Evolutionary conservation across 2,113 vertebrate genomes (phyloP).

Genomic region (Thamnaconus septentrionalis): DNA sequence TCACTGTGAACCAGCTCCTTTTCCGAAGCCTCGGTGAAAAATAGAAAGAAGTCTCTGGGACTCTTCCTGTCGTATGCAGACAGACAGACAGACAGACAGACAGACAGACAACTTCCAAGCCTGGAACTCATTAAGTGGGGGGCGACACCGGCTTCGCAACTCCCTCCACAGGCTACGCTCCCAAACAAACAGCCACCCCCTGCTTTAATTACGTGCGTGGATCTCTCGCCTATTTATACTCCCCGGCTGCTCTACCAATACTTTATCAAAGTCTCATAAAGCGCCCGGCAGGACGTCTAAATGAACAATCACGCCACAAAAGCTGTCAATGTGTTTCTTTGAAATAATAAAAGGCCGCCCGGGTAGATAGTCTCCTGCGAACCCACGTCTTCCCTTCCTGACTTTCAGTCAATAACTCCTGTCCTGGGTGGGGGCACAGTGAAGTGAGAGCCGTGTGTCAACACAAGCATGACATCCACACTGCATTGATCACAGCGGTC

Average conservation of each 20-base stretch:
- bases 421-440: background rate
- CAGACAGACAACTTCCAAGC: slow-evolving; percentile 6
- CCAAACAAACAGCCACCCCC: background rate
- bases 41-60: slow-evolving; percentile 1
- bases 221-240: background rate
- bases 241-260: background rate
- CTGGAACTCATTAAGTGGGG: slow-evolving; percentile 33
- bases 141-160: background rate
- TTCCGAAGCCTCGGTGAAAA: slow-evolving; percentile 19
- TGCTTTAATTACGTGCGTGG: background rate
- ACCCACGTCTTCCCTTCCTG: too few species aligned
- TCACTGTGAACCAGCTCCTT: slow-evolving; percentile 6
- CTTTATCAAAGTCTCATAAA: background rate
- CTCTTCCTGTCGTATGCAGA: slow-evolving; percentile 13
- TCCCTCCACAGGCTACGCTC: slow-evolving; percentile 1
- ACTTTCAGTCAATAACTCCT: too few species aligned
- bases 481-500: too few species aligned
- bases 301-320: too few species aligned
- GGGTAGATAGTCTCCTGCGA: too few species aligned
- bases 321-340: too few species aligned
- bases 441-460: background rate
- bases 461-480: background rate
- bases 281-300: too few species aligned
- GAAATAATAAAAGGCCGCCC: too few species aligned
- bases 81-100: background rate